Evolutionary conservation across 2,888 invertebrate genomes (phyloP), one percentile per base, ranked within the genome.

Genomic region (Macroteleia sp.): DNA sequence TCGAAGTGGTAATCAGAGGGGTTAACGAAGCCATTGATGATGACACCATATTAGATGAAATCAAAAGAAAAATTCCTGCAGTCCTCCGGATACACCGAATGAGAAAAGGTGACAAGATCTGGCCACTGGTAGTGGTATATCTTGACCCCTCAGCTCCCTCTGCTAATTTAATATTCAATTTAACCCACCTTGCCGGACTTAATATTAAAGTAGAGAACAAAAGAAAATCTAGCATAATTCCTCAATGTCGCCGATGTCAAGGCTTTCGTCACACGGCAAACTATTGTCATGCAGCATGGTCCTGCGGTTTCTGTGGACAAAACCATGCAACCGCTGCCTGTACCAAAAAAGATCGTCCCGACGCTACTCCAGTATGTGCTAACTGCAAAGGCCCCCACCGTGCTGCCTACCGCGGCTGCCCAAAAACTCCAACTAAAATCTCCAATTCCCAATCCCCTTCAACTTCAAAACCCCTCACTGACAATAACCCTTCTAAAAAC

Each of bases 331-430:
- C 57, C 6, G 10, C 32, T 3, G 6, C 36, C 0, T 46, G 59
- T 14, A 22, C 19, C 0, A 61, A 44, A 1, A 10, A 17, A 1
- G 12, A 52, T 3, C 8, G 3, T 5, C 1, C 19, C 1, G 42
- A 59, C 14, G 48, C 39, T 1, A n/a, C n/a, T n/a, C n/a, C n/a
- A n/a, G n/a, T n/a, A n/a, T 69, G 69, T 41, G 3, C 12, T 0
- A 28, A 59, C 42, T 70, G 52, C 59, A 70, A 70, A 14, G 59
- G 59, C 8, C n/a, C 22, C 0, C 61, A 70, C 19, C 14, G 52
- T 1, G 59, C 52, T 8, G 42, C 42, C 8, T 42, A 32, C 5
- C 52, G 20, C 2, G 42, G 42, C 20, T 42, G 42, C 19, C 20
- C 17, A 6, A 42, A 42, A 12, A 10, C 42, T 1, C 42, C 42